These are phyloP conservation scores for Eumerus sabulonum DNA, from an alignment of 2,888 invertebrate species.

Conservation along the genomic window DNA sequence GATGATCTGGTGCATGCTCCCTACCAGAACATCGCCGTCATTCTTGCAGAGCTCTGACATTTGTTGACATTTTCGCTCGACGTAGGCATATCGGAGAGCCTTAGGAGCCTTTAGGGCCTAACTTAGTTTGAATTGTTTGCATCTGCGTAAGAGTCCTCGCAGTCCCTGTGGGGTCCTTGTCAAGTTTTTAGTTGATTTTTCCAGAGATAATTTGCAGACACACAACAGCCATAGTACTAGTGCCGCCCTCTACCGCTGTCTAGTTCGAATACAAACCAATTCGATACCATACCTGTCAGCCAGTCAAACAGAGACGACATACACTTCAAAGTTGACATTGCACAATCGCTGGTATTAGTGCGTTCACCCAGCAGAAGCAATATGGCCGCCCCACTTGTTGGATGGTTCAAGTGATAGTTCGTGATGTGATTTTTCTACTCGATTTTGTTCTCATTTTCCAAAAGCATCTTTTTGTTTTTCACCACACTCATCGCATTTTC, in stretches of 20 bases:
- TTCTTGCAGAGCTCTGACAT: too few species aligned
- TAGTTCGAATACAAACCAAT: neutral
- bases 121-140: too few species aligned
- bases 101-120: too few species aligned
- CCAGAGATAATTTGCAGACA: too few species aligned
- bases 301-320: constrained; percentile 13
- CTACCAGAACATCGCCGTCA: too few species aligned
- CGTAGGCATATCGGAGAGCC: too few species aligned
- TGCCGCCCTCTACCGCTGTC: constrained; percentile 1
- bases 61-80: too few species aligned
- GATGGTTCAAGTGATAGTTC: constrained; percentile 34
- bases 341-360: constrained; percentile 38
- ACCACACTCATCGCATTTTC: neutral
- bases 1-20: too few species aligned
- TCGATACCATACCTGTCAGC: neutral
- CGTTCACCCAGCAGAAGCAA: constrained; percentile 56
- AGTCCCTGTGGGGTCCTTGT: too few species aligned
- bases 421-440: constrained; percentile 47
- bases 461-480: constrained; percentile 11
- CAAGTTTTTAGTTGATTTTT: too few species aligned
- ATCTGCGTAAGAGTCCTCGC: too few species aligned
- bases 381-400: constrained; percentile 67
- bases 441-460: constrained; percentile 12
- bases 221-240: too few species aligned
- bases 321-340: constrained; percentile 13